Percentiles rank a stretch among this genome's conserved stretches.
phyloP scores from a whole-genome alignment of 2,888 invertebrate species.

The Eutolmus rufibarbis region DNA sequence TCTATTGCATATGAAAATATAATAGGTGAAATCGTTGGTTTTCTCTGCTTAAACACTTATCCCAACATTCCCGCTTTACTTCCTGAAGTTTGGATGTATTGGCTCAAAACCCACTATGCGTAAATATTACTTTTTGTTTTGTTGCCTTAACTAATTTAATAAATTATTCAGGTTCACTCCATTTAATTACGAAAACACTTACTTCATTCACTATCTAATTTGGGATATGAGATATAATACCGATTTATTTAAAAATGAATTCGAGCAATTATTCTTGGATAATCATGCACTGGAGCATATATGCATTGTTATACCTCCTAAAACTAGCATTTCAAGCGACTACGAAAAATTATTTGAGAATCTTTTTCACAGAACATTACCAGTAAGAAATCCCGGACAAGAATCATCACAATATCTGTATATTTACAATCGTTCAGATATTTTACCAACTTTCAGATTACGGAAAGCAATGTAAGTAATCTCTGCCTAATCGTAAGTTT shows the following conservation, averaged over 20 bases:
- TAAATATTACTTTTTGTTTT: constrained; percentile 51
- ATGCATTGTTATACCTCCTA: background rate
- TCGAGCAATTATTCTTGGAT: constrained; percentile 14
- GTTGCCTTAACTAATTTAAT: background rate
- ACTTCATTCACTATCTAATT: constrained; percentile 69
- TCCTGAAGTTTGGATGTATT: constrained; percentile 67
- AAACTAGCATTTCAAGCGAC: background rate
- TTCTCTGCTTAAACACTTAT: constrained; percentile 61
- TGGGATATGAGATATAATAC: constrained; percentile 62
- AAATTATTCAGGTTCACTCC: background rate
- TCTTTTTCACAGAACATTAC: constrained; percentile 43
- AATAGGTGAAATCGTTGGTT: constrained; percentile 54
- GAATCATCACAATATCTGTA: constrained; percentile 54
- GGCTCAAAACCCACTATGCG: constrained; percentile 67
- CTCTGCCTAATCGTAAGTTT: background rate
- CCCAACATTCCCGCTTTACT: constrained; percentile 68
- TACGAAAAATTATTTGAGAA: background rate
- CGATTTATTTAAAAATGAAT: background rate
- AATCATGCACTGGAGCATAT: constrained; percentile 32
- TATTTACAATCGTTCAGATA: constrained; percentile 59
- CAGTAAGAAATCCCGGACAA: background rate
- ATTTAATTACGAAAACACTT: constrained; percentile 60
- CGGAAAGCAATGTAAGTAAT: background rate
- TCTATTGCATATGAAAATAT: constrained; percentile 48
- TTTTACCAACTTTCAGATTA: constrained; percentile 54